Evolutionary conservation across 1,140 invertebrate genomes (phyloP).

Genomic region (Goniozus legneri): DNA sequence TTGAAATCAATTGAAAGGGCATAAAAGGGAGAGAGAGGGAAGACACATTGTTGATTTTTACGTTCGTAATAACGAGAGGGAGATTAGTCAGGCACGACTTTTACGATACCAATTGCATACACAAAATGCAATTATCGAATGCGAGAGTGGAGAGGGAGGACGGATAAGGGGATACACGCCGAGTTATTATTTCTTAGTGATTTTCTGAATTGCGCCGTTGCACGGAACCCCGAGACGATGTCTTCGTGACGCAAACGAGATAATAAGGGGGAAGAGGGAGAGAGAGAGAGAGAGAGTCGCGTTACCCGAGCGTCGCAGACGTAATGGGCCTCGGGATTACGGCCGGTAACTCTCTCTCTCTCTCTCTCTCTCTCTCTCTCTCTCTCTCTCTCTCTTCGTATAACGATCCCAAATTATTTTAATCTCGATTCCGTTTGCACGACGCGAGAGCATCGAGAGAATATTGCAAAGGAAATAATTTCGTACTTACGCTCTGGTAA

Average conservation of each 20-base stretch:
- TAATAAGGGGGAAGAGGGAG: too few relatives aligned
- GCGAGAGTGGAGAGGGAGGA: background rate
- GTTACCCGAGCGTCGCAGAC: slow-evolving; percentile 40
- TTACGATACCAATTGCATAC: too few relatives aligned
- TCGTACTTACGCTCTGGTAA: too few relatives aligned
- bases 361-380: background rate
- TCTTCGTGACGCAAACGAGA: slow-evolving; percentile 50
- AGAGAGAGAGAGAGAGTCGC: too few relatives aligned
- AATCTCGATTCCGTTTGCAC: too few relatives aligned
- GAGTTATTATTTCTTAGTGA: slow-evolving; percentile 48
- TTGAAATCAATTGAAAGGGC: background rate
- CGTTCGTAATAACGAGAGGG: too few relatives aligned
- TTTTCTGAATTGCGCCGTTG: slow-evolving; percentile 44
- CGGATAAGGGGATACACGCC: slow-evolving; percentile 14
- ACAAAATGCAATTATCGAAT: too few relatives aligned
- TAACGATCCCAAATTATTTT: too few relatives aligned
- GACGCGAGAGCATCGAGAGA: too few relatives aligned
- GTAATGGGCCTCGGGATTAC: slow-evolving; percentile 40
- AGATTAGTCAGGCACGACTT: too few relatives aligned
- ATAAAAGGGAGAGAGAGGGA: background rate
- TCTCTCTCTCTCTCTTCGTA: background rate
- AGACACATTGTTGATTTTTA: background rate
- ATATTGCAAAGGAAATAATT: too few relatives aligned
- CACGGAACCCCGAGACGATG: slow-evolving; percentile 28
- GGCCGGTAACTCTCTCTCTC: slow-evolving; percentile 21